Conservation (phyloP, 2,113 vertebrate genomes). For the Diglossa brunneiventris region DNA sequence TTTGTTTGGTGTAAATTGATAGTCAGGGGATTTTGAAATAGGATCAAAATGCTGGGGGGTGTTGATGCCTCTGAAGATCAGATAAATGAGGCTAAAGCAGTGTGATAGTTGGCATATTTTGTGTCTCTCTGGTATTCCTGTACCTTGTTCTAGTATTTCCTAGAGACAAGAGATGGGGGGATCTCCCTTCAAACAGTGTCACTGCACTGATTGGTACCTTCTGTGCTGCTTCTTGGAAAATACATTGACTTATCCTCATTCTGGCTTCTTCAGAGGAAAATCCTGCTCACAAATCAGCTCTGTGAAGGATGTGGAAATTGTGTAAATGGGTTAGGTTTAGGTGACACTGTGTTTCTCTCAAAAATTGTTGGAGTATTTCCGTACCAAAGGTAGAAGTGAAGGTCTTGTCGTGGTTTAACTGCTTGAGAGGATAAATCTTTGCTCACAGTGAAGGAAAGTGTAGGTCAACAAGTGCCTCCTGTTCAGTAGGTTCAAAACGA, state of each 20-base stretch:
- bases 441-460: background rate
- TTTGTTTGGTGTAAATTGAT: background rate
- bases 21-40: background rate
- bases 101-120: background rate
- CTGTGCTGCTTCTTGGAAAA: background rate
- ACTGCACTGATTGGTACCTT: background rate
- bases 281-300: background rate
- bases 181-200: background rate
- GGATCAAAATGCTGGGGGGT: background rate
- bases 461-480: slow-evolving; percentile 2
- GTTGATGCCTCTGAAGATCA: background rate
- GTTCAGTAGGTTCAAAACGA: background rate
- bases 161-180: background rate
- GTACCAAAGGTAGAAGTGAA: background rate
- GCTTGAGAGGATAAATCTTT: background rate
- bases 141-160: background rate
- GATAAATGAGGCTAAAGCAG: background rate
- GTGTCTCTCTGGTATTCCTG: background rate
- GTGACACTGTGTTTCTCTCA: background rate
- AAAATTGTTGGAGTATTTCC: background rate
- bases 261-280: background rate
- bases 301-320: background rate
- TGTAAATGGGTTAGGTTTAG: background rate
- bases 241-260: background rate
- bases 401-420: background rate